phyloP scores from a whole-genome alignment of 1,140 invertebrate genomes.

The Vanessa tameamea region DNA sequence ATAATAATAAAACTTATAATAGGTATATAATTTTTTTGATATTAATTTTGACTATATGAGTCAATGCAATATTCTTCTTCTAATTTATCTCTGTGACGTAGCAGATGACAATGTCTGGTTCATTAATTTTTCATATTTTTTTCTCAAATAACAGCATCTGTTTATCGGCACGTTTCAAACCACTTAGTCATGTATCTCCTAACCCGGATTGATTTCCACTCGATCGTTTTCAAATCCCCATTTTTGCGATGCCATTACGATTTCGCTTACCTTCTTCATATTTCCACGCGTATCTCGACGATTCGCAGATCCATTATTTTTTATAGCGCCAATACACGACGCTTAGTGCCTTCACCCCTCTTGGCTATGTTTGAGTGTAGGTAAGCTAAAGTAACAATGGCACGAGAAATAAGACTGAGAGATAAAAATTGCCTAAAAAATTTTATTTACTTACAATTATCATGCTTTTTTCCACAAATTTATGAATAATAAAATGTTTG shows the following conservation, averaged over 20 bases:
- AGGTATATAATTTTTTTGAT: too few species aligned
- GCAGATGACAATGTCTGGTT: not conserved
- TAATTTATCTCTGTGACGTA: too few species aligned
- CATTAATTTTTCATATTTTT: conserved; percentile 10
- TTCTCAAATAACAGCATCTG: conserved; percentile 23
- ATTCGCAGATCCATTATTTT: conserved; percentile 80
- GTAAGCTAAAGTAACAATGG: conserved; percentile 21
- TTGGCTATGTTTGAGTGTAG: conserved; percentile 38
- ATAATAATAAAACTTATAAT: too few species aligned
- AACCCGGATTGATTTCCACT: conserved; percentile 68
- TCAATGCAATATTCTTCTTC: too few species aligned
- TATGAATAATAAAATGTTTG: not conserved
- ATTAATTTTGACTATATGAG: too few species aligned
- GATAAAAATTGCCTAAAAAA: too few species aligned
- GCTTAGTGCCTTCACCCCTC: conserved; percentile 62
- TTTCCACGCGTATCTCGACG: conserved; percentile 78
- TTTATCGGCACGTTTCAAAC: conserved; percentile 31
- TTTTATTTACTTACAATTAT: too few species aligned
- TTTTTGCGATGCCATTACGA: conserved; percentile 78
- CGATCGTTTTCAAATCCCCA: conserved; percentile 79
- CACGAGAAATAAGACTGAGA: not conserved
- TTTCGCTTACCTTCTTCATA: conserved; percentile 76
- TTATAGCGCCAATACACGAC: conserved; percentile 76
- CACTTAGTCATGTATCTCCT: conserved; percentile 50
- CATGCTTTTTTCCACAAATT: too few species aligned